Conservation (phyloP, 2,113 vertebrate genomes). For the Sminthopsis crassicaudata region DNA sequence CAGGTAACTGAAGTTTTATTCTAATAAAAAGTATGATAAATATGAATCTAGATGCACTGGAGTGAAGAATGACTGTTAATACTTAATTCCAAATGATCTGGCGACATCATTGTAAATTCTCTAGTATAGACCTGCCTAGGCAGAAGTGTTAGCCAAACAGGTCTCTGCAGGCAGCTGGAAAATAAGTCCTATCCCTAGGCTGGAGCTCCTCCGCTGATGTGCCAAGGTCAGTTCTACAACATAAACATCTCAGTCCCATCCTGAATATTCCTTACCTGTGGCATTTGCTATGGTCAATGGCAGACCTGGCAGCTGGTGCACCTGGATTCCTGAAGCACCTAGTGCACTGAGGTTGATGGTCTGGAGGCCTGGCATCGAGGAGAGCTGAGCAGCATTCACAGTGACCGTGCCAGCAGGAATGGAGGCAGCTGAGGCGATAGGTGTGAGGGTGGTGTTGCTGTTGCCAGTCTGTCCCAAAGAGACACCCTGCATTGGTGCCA, state of each 20-base stretch:
- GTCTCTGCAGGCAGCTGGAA: not conserved
- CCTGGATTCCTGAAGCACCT: slow-evolving; percentile 92
- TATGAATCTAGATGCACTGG: not conserved
- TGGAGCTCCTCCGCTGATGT: not conserved
- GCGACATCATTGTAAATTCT: slow-evolving; percentile 16
- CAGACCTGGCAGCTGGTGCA: slow-evolving; percentile 95
- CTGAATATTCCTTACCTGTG: slow-evolving; percentile 85
- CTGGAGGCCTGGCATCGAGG: slow-evolving; percentile 91
- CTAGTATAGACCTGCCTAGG: slow-evolving; percentile 20
- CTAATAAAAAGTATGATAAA: not conserved
- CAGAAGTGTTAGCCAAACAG: slow-evolving; percentile 15
- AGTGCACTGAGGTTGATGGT: slow-evolving; percentile 98
- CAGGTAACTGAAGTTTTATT: not conserved
- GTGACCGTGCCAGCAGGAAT: slow-evolving; percentile 88
- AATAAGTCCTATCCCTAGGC: slow-evolving; percentile 15
- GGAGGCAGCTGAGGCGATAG: slow-evolving; percentile 84
- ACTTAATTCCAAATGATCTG: slow-evolving; percentile 22
- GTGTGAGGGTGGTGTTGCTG: slow-evolving; percentile 86
- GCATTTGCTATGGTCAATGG: slow-evolving; percentile 91
- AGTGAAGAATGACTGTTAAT: not conserved
- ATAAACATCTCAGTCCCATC: not conserved
- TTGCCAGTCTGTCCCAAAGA: slow-evolving; percentile 89
- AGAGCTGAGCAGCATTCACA: slow-evolving; percentile 93
- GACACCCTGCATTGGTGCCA: slow-evolving; percentile 93
- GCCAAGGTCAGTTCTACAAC: slow-evolving; percentile 12